These are phyloP conservation scores for Ptychoptera albimana DNA, from an alignment of 2,888 invertebrate genomes.

Conservation along the genomic window DNA sequence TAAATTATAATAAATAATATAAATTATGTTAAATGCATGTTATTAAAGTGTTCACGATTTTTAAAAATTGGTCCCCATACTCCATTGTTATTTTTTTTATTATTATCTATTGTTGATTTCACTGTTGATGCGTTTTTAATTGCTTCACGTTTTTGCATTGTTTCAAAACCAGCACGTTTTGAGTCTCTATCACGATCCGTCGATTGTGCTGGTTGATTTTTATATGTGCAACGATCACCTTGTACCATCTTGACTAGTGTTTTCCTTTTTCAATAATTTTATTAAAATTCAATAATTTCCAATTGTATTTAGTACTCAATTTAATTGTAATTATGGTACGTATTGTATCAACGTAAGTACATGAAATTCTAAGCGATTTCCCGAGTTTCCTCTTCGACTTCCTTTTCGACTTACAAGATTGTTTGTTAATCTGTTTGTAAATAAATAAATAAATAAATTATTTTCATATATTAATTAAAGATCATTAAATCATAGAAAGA, in stretches of 20 bases:
- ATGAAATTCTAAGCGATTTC: constrained; percentile 27
- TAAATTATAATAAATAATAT: no score
- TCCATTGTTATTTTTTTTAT: constrained; percentile 37
- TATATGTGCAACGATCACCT: not conserved
- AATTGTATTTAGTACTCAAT: not conserved
- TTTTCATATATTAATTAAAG: no score
- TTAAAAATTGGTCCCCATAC: constrained; percentile 60
- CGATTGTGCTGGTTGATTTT: not conserved
- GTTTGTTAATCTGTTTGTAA: constrained; percentile 21
- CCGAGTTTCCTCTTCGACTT: constrained; percentile 29
- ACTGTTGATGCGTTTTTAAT: not conserved
- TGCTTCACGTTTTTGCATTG: not conserved
- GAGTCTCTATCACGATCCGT: not conserved
- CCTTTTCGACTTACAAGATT: constrained; percentile 25
- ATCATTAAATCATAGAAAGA: no score
- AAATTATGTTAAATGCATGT: constrained; percentile 38
- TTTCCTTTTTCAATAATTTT: not conserved
- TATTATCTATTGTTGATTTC: constrained; percentile 11
- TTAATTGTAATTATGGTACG: constrained; percentile 23
- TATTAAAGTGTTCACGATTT: constrained; percentile 53
- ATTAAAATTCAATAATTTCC: not conserved
- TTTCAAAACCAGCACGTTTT: not conserved
- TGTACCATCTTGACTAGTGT: not conserved
- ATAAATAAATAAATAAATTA: not conserved
- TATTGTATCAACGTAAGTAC: constrained; percentile 28